Percentiles rank a stretch among this genome's conserved stretches.
Conservation (phyloP, 2,888 invertebrate species). For the Oxystoma pomonae region DNA sequence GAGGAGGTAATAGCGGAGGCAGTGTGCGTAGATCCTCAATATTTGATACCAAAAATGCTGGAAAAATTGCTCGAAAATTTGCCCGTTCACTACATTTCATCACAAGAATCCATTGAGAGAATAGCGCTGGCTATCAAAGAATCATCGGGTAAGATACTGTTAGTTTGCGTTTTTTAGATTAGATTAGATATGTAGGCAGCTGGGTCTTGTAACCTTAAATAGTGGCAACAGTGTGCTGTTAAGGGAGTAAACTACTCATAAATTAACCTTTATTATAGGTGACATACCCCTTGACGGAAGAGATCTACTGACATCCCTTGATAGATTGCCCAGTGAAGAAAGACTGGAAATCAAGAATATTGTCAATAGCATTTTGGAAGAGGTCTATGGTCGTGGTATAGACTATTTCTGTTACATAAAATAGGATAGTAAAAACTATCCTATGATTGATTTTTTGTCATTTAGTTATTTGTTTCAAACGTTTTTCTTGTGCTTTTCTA, state of each 20-base stretch:
- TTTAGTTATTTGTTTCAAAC: too few relatives aligned
- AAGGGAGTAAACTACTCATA: too few relatives aligned
- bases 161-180: too few relatives aligned
- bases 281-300: constrained; percentile 27
- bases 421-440: too few relatives aligned
- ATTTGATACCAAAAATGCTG: constrained; percentile 33
- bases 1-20: constrained; percentile 35
- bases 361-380: constrained; percentile 36
- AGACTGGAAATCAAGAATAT: constrained; percentile 32
- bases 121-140: constrained; percentile 26
- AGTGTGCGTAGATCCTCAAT: constrained; percentile 28
- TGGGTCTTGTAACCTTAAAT: too few relatives aligned
- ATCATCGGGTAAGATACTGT: constrained; percentile 19
- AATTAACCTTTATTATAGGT: background rate
- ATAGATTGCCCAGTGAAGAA: constrained; percentile 21
- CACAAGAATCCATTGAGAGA: constrained; percentile 22
- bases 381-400: constrained; percentile 38
- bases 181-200: too few relatives aligned
- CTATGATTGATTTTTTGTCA: too few relatives aligned
- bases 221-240: too few relatives aligned
- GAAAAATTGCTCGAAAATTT: constrained; percentile 33
- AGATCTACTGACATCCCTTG: constrained; percentile 23
- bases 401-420: too few relatives aligned
- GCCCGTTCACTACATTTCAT: constrained; percentile 28
- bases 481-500: too few relatives aligned